These are phyloP conservation scores for Trinorchestia longiramus DNA, from an alignment of 1,140 invertebrate species.

Conservation along the genomic window DNA sequence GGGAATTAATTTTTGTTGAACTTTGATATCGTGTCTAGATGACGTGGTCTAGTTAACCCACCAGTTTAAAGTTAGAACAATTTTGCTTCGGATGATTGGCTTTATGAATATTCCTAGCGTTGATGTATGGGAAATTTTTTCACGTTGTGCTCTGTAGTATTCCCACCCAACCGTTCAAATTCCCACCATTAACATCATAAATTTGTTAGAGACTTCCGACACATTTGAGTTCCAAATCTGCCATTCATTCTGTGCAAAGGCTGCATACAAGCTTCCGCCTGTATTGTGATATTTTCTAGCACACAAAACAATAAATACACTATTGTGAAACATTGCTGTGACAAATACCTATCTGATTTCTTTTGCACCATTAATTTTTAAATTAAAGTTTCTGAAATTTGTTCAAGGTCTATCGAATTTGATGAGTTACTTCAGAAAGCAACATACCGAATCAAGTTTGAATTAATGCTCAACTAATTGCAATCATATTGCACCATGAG, in stretches of 20 bases:
- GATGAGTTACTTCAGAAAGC: no score
- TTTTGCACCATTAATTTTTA: no score
- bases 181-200: slow-evolving; percentile 33
- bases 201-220: background rate
- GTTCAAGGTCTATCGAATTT: no score
- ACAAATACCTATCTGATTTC: no score
- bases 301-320: no score
- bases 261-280: background rate
- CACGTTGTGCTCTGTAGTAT: background rate
- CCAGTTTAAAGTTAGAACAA: background rate
- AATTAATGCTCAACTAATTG: no score
- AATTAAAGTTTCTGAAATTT: no score
- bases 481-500: no score
- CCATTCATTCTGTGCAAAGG: background rate
- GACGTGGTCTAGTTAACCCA: background rate
- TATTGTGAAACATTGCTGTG: no score
- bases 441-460: no score
- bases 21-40: no score
- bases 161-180: slow-evolving; percentile 21
- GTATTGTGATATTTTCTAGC: background rate
- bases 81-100: background rate
- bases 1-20: no score
- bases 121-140: slow-evolving; percentile 5
- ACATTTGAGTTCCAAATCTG: background rate
- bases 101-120: background rate